A percentile compares a stretch with the other conserved stretches of the same genome.
Conservation (phyloP, 2,888 invertebrate genomes). For the Lordiphosa andalusiaca region DNA sequence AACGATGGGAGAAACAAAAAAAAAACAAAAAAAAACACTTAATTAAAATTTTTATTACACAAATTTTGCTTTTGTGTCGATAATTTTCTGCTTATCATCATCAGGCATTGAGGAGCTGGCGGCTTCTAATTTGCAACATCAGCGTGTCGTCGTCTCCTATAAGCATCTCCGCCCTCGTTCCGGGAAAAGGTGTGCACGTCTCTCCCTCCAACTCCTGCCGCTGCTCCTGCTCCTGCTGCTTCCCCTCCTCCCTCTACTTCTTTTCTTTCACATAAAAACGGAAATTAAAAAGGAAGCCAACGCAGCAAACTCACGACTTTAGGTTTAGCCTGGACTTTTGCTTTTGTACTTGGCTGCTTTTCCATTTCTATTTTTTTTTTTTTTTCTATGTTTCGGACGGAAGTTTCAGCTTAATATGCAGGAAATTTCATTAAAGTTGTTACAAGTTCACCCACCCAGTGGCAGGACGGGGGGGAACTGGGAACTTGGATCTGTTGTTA, state of each 20-base stretch:
- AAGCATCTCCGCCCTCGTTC: neutral
- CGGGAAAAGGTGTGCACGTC: too few relatives aligned
- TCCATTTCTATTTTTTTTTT: conserved; percentile 20
- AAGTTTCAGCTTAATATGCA: conserved; percentile 62
- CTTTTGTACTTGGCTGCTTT: conserved; percentile 14
- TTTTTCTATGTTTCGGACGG: conserved; percentile 22
- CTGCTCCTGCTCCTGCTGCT: neutral
- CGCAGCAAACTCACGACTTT: conserved; percentile 46
- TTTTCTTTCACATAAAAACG: conserved; percentile 57
- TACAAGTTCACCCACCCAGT: conserved; percentile 22
- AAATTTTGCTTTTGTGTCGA: conserved; percentile 70
- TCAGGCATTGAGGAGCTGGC: conserved; percentile 27
- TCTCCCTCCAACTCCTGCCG: neutral
- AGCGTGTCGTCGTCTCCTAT: conserved; percentile 28
- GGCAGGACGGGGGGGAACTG: too few relatives aligned
- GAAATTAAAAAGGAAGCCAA: conserved; percentile 70
- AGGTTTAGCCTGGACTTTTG: conserved; percentile 14
- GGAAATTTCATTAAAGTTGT: conserved; percentile 69
- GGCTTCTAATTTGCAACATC: conserved; percentile 68
- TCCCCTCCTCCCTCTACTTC: neutral
- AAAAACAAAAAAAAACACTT: conserved; percentile 47
- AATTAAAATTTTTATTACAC: conserved; percentile 73
- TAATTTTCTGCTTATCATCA: conserved; percentile 73
- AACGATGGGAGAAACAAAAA: neutral
- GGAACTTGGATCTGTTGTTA: too few relatives aligned